Conservation (phyloP, 2,113 vertebrate genomes). For the Athene noctua region DNA sequence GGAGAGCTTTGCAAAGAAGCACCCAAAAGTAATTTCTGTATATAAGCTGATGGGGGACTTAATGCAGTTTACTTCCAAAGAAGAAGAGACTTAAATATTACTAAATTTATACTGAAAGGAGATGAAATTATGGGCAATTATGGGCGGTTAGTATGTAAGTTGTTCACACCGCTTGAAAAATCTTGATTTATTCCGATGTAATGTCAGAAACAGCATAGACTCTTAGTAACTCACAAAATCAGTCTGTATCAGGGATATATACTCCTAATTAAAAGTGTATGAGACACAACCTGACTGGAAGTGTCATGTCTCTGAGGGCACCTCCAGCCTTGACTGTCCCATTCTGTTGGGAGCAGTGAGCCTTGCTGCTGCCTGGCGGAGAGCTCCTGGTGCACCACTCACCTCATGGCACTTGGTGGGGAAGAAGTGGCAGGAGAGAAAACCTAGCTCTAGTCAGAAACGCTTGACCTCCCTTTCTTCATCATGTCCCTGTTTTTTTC, state of each 20-base stretch:
- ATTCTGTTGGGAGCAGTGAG: accelerated
- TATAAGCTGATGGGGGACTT: background rate
- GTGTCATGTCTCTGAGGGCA: background rate
- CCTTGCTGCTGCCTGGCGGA: background rate
- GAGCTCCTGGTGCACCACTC: background rate
- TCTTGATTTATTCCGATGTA: background rate
- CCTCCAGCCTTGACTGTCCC: background rate
- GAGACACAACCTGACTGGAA: background rate
- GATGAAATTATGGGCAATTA: background rate
- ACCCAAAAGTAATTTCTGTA: background rate
- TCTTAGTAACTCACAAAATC: background rate
- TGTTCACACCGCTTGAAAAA: background rate
- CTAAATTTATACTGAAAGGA: background rate
- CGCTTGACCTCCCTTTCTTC: background rate
- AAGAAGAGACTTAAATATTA: background rate
- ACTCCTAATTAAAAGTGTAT: background rate
- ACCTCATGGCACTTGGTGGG: accelerated
- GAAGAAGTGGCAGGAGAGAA: background rate
- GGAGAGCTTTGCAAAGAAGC: background rate
- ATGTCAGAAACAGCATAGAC: background rate
- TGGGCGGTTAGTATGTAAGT: accelerated
- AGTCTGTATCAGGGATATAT: background rate
- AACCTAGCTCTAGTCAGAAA: background rate
- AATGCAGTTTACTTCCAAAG: background rate
- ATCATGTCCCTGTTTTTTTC: accelerated